Conservation (phyloP, 2,113 vertebrate genomes). For the Sakesphorus luctuosus region DNA sequence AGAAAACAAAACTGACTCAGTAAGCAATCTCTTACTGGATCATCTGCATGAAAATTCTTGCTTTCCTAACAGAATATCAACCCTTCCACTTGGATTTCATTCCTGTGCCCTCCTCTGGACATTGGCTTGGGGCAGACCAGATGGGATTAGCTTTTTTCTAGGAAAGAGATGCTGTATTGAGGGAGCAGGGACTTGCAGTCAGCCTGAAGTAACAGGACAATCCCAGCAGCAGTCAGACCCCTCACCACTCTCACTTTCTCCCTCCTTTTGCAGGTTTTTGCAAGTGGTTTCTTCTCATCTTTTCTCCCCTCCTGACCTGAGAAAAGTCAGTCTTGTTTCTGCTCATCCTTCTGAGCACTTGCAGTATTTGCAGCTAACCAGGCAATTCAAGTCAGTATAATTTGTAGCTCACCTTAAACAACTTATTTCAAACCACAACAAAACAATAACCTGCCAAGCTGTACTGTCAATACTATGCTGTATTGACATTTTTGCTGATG, state of each 20-base stretch:
- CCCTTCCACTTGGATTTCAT: neutral
- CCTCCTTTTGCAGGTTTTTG: neutral
- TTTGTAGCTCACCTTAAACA: neutral
- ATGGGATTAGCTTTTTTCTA: neutral
- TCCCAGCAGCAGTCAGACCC: neutral
- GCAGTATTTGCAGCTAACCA: neutral
- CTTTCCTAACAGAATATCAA: neutral
- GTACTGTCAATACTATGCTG: neutral
- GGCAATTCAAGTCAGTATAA: neutral
- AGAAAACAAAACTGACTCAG: neutral
- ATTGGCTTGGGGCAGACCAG: neutral
- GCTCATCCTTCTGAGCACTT: neutral
- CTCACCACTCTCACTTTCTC: accelerated
- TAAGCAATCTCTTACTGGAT: neutral
- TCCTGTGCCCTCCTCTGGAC: neutral
- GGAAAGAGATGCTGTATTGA: neutral
- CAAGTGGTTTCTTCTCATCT: neutral
- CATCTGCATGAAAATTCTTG: neutral
- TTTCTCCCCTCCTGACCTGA: neutral
- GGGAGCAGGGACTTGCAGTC: neutral
- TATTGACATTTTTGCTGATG: neutral
- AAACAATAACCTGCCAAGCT: neutral
- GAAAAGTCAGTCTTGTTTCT: neutral
- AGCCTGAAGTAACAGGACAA: neutral
- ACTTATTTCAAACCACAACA: neutral